Evolutionary conservation across 2,113 vertebrate species (phyloP), one percentile per base, ranked within the genome.

Genomic region (Macroglossus sobrinus): DNA sequence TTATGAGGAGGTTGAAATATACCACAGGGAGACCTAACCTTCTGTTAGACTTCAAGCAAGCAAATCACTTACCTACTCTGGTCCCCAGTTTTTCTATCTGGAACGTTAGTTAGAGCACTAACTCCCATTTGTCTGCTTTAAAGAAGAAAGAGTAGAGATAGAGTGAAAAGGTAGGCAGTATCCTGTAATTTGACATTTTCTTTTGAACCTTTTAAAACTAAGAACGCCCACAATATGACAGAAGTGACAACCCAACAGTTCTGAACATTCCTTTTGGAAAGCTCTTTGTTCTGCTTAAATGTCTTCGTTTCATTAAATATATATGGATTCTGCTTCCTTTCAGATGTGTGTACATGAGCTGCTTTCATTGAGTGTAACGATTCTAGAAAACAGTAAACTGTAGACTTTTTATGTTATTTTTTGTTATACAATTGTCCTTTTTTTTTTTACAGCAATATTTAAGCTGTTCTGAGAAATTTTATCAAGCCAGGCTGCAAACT

Each of bases 401-500:
- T 14, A 93, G 59, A 3, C 9, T 53, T 94, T 78, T 96, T 72
- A 13, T 0, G 28, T 5, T 45, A 15, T n/a, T 84, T 79, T 72
- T 63, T 59, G 21, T 15, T 63, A 19, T 24, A 63, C 7, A n/a
- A 45, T 38, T 40, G 5, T 68, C 38, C 84, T 96, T 14, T 96
- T 35, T 14, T 96, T 35, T 93, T 97, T 95, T 92, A 24, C 87
- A 99, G 98, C 75, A 98, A 98, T 99, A 98, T 90, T 74, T 99
- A 96, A 97, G 61, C n/a, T 98, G 98, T 87, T 98, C 97, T 93
- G 97, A 98, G 96, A 97, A 98, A 86, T 47, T 98, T 16, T 99
- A 98, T 92, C 86, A 88, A 93, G 96, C 98, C 78, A 97, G 97
- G 33, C 92, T 98, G 18, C 96, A 98, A 84, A 55, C 97, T 59